These are phyloP conservation scores for Gavialis gangeticus DNA, from an alignment of 2,113 vertebrate species.

Conservation along the genomic window DNA sequence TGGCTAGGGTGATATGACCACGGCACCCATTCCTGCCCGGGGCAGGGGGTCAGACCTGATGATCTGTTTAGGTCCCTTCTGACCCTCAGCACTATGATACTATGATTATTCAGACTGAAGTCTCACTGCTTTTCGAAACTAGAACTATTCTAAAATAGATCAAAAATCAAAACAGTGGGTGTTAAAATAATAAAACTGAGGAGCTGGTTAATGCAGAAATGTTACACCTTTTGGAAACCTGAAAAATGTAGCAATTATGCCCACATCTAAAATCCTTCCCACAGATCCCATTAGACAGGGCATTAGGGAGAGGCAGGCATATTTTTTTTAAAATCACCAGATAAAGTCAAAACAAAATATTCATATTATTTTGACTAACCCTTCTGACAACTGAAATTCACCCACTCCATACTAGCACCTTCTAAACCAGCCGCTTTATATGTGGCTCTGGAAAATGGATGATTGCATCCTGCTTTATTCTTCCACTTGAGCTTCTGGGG, in stretches of 20 bases:
- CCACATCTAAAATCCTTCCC: no score
- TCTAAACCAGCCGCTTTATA: background rate
- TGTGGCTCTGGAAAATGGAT: background rate
- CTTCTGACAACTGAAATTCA: no score
- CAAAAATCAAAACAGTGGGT: background rate
- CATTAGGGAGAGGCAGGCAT: no score
- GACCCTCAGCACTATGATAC: background rate
- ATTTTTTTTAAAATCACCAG: no score
- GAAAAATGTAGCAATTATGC: background rate
- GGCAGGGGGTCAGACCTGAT: no score
- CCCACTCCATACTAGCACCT: background rate
- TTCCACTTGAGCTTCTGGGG: background rate
- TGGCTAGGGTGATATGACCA: no score
- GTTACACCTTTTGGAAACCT: background rate
- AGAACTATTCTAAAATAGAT: slow-evolving; percentile 29
- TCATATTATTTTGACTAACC: no score
- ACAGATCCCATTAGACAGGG: no score
- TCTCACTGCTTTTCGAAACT: slow-evolving; percentile 62
- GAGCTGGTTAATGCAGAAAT: background rate
- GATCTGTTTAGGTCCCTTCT: no score
- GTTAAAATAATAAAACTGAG: background rate
- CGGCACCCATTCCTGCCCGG: no score
- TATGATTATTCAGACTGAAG: slow-evolving; percentile 47
- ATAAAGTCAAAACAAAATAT: no score
- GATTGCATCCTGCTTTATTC: background rate